These are phyloP conservation scores for Zaprionus tsacasi DNA, from an alignment of 1,140 invertebrate species.

Conservation along the genomic window DNA sequence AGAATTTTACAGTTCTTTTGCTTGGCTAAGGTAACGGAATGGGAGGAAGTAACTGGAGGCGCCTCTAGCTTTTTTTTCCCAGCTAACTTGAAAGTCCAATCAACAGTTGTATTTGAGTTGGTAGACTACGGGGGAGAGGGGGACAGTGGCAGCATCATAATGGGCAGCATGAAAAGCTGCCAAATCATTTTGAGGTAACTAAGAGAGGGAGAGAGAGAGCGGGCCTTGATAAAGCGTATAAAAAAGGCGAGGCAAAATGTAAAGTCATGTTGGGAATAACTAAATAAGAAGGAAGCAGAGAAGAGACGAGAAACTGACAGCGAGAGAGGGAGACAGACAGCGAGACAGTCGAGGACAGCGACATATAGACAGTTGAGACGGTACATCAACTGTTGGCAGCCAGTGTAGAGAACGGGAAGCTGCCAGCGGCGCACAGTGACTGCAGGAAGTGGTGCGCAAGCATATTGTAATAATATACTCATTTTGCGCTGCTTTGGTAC, in stretches of 20 bases:
- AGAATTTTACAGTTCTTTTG: slow-evolving; percentile 11
- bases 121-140: background rate
- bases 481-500: slow-evolving; percentile 3
- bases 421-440: slow-evolving; percentile 26
- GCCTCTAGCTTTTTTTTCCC: slow-evolving; percentile 12
- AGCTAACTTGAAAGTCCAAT: slow-evolving; percentile 34
- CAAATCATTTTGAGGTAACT: slow-evolving; percentile 40
- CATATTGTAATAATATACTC: slow-evolving; percentile 44
- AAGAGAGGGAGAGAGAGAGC: slow-evolving; percentile 10
- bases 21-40: slow-evolving; percentile 11
- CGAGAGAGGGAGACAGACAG: background rate
- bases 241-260: slow-evolving; percentile 16
- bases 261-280: slow-evolving; percentile 44
- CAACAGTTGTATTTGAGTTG: slow-evolving; percentile 28
- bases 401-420: slow-evolving; percentile 35
- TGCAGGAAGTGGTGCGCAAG: slow-evolving; percentile 42
- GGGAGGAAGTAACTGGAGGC: background rate
- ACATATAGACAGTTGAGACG: background rate
- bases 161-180: slow-evolving; percentile 22
- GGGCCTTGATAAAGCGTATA: slow-evolving; percentile 20
- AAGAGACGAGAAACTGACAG: background rate
- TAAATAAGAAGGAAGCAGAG: slow-evolving; percentile 34
- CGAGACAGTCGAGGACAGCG: background rate
- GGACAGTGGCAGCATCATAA: background rate
- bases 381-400: slow-evolving; percentile 16